A percentile compares a stretch with the other conserved stretches of the same genome.
Conservation (phyloP, 1,140 invertebrate genomes). For the Bilobella aurantiaca region DNA sequence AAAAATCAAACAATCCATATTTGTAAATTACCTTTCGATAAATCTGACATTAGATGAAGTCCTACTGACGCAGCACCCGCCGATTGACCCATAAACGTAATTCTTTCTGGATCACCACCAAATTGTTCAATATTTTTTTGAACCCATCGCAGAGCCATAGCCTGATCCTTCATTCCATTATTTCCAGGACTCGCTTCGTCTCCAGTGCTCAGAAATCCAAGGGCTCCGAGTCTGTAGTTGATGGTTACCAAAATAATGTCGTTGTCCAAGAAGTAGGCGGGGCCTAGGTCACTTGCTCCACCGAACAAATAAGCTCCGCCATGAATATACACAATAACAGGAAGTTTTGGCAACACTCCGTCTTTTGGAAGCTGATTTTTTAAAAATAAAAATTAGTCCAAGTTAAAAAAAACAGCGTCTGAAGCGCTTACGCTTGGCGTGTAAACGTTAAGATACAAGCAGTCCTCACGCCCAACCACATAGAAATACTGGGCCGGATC, state of each 20-base stretch:
- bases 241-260: conserved; percentile 30
- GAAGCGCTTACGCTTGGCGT: conserved; percentile 15
- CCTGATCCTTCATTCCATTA: conserved; percentile 43
- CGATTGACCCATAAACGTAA: conserved; percentile 15
- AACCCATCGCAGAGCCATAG: conserved; percentile 42
- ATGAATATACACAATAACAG: conserved; percentile 27
- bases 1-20: conserved; percentile 1
- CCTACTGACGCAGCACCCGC: conserved; percentile 27
- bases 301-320: conserved; percentile 18
- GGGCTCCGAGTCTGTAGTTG: conserved; percentile 22
- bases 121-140: conserved; percentile 1
- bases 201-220: conserved; percentile 28
- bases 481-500: conserved; percentile 18
- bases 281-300: conserved; percentile 18
- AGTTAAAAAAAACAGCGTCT: background rate
- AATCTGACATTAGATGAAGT: conserved; percentile 24
- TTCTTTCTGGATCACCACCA: background rate
- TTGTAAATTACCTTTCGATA: conserved; percentile 15
- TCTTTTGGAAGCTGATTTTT: conserved; percentile 6
- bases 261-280: conserved; percentile 27
- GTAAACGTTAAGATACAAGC: conserved; percentile 48
- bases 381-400: background rate
- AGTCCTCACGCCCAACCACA: conserved; percentile 42
- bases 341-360: conserved; percentile 15
- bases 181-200: conserved; percentile 22